Percentiles rank a stretch among this genome's conserved stretches.
Conservation (phyloP, 2,797 vertebrate species). For the Sebastes minor region DNA sequence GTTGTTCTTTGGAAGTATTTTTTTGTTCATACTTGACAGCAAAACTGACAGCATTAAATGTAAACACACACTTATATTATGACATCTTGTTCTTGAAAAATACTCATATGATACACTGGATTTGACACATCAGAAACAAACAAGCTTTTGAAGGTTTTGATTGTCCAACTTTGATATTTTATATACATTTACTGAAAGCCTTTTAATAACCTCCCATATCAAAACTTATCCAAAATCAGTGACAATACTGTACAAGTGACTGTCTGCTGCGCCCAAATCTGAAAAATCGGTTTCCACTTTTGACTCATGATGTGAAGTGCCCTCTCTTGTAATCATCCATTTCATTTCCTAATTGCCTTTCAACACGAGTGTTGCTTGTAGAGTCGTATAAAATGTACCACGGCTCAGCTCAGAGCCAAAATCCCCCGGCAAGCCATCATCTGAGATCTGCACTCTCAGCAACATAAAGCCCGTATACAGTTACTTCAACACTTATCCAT, state of each 20-base stretch:
- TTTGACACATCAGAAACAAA: slow-evolving; percentile 50
- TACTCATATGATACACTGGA: slow-evolving; percentile 58
- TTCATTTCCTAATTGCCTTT: slow-evolving; percentile 24
- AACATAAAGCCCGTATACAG: slow-evolving; percentile 11
- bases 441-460: neutral
- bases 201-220: slow-evolving; percentile 42
- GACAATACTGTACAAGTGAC: slow-evolving; percentile 18
- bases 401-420: neutral
- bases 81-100: slow-evolving; percentile 59
- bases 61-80: slow-evolving; percentile 39
- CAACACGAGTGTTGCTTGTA: neutral
- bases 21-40: slow-evolving; percentile 6
- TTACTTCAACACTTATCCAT: slow-evolving; percentile 41
- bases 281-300: slow-evolving; percentile 13
- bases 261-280: slow-evolving; percentile 13
- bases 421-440: neutral
- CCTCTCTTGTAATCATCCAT: slow-evolving; percentile 6
- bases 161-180: slow-evolving; percentile 38
- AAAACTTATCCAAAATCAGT: slow-evolving; percentile 43
- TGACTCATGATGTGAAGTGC: slow-evolving; percentile 23
- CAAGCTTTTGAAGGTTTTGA: slow-evolving; percentile 18
- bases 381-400: slow-evolving; percentile 1
- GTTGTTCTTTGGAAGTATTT: neutral
- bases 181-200: slow-evolving; percentile 52
- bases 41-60: slow-evolving; percentile 27